phyloP scores from a whole-genome alignment of 92 coral and sea anemone species.

The Phymanthus crucifer region DNA sequence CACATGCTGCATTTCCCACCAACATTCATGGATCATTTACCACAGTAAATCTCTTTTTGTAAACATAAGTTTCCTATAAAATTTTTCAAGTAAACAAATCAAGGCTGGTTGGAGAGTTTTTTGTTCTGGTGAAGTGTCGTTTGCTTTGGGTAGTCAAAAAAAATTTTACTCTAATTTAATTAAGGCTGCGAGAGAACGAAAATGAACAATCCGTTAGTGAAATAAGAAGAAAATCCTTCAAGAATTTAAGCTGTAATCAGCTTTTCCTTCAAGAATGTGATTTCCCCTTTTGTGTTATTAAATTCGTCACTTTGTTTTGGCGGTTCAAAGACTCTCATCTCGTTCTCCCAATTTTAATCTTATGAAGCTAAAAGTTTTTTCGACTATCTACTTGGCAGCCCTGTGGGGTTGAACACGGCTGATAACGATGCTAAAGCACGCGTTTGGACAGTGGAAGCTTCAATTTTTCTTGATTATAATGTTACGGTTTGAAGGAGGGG shows the following conservation, averaged over 20 bases:
- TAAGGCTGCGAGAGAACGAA: neutral
- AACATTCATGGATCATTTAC: neutral
- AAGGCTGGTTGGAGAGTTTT: neutral
- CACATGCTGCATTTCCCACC: slow-evolving; percentile 26
- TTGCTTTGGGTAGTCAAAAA: neutral
- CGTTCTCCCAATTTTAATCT: neutral
- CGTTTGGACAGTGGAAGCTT: neutral
- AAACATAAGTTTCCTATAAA: neutral
- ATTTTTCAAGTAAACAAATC: slow-evolving; percentile 5
- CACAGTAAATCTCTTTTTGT: neutral
- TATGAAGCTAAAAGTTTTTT: slow-evolving; percentile 4
- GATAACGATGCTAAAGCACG: neutral
- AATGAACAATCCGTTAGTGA: neutral
- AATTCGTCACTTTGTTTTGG: neutral
- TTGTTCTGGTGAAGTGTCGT: neutral
- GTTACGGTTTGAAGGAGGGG: neutral
- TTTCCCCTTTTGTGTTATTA: slow-evolving; percentile 4
- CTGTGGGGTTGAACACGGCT: neutral
- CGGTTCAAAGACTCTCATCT: neutral
- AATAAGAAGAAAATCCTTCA: neutral
- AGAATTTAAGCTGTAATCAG: neutral
- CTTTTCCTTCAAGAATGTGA: neutral
- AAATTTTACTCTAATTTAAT: neutral
- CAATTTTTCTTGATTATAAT: neutral
- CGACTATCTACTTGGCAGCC: slow-evolving; percentile 6